A percentile compares a stretch with the other conserved stretches of the same genome.
Conservation (phyloP, 2,797 vertebrate species). For the Amblyopsis hoosieri region DNA sequence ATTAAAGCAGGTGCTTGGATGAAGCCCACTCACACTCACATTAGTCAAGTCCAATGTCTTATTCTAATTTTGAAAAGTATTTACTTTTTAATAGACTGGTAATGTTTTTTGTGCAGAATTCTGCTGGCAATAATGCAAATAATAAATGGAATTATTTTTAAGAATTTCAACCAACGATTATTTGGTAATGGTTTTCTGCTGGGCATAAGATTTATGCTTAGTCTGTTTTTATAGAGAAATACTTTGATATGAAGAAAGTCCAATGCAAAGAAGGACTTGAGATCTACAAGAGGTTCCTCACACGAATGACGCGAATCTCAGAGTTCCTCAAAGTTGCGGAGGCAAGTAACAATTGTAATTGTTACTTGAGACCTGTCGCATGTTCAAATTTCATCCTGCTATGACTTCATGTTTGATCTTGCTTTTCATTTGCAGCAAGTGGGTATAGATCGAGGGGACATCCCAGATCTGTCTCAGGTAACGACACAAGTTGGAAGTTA, state of each 20-base stretch:
- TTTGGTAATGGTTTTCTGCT: too few species aligned
- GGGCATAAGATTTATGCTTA: background rate
- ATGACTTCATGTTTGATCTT: slow-evolving; percentile 1
- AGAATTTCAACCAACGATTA: too few species aligned
- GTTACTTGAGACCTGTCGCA: background rate
- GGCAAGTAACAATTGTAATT: slow-evolving; percentile 67
- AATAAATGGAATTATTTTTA: too few species aligned
- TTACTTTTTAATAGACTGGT: too few species aligned
- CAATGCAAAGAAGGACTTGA: slow-evolving; percentile 97
- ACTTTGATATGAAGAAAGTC: slow-evolving; percentile 97
- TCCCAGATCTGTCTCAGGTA: slow-evolving; percentile 97
- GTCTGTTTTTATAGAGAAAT: slow-evolving; percentile 84
- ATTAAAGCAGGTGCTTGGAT: too few species aligned
- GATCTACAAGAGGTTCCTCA: slow-evolving; percentile 96
- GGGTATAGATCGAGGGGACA: slow-evolving; percentile 95
- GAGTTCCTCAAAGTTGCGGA: slow-evolving; percentile 97
- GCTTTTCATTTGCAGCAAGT: slow-evolving; percentile 84
- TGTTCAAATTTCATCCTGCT: background rate
- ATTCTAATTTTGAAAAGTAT: too few species aligned
- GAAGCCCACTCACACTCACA: too few species aligned
- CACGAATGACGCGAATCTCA: slow-evolving; percentile 94
- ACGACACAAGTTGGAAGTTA: slow-evolving; percentile 18
- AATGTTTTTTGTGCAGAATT: too few species aligned
- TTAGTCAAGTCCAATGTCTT: too few species aligned
- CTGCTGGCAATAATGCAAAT: too few species aligned